Percentiles rank a stretch among this genome's conserved stretches.
phyloP scores from a whole-genome alignment of 2,888 invertebrate species.

The Ametastegia equiseti region DNA sequence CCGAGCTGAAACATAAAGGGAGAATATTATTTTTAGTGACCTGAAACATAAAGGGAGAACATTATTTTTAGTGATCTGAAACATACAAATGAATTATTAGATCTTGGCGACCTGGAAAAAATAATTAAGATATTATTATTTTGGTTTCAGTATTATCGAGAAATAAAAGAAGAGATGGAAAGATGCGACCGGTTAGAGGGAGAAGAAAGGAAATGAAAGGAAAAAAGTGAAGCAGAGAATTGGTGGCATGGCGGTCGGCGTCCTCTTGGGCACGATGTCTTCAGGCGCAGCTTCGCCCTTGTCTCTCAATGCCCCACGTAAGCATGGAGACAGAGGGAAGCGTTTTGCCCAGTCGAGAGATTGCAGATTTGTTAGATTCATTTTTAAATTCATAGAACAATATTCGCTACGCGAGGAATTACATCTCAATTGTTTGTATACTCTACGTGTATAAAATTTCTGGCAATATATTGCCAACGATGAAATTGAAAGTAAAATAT shows the following conservation, averaged over 20 bases:
- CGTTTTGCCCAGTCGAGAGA: slow-evolving; percentile 9
- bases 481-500: not conserved
- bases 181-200: not conserved
- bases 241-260: slow-evolving; percentile 10
- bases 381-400: not conserved
- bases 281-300: slow-evolving; percentile 11
- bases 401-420: not conserved
- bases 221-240: not conserved
- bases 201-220: slow-evolving; percentile 11
- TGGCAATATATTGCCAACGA: not conserved
- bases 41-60: not conserved
- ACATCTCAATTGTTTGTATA: not conserved
- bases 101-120: not conserved
- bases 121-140: not conserved
- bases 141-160: not conserved
- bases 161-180: not conserved
- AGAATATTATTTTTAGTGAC: not conserved
- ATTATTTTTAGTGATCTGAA: not conserved
- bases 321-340: not conserved
- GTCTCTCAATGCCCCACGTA: not conserved
- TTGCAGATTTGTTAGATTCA: not conserved
- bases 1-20: not conserved
- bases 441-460: not conserved
- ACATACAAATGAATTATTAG: not conserved
- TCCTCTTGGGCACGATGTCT: slow-evolving; percentile 10